Evolutionary conservation across 2,113 vertebrate genomes (phyloP), one percentile per base, ranked within the genome.

Genomic region (Nettapus auritus): DNA sequence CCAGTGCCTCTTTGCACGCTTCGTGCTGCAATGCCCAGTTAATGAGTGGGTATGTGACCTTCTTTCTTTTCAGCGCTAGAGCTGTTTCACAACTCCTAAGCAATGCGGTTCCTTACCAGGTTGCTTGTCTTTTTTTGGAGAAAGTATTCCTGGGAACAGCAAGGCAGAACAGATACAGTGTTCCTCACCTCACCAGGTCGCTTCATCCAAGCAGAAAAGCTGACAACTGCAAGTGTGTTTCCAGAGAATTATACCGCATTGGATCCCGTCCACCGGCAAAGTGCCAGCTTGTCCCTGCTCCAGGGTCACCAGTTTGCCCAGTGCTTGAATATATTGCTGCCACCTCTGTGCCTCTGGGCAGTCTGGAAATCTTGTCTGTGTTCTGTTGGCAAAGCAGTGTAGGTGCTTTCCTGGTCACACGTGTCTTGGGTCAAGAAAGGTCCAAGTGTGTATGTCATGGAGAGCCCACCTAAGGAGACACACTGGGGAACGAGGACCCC

Each of bases 71-170:
- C 56, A 73, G 76, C 0, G 0, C 66, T 57, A 42, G 36, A 82
- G 62, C n/a, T 56, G 42, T 97, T 96, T 97, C 93, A 77, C 90
- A 91, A 95, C 52, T 59, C 29, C 26, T n/a, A 66, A 92, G 76
- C 71, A 53, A 46, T 16, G 26, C 48, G 66, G 19, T 38, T 91
- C 67, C 57, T 40, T 96, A 75, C 57, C 75, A 82, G 62, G 50
- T 48, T 76, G 48, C 55, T 25, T 91, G 88, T 73, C 55, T 1
- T 60, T 93, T 93, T 94, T 78, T 73, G 57, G 77, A 95, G 97
- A 97, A 97, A 97, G 90, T 93, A 63, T 78, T 96, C 80, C 57
- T 52, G 31, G 71, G 80, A 95, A 91, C 21, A 91, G 66, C 6
- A 3, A 93, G 74, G 81, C 57, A 93, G 73, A 94, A 69, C 36